Conservation (phyloP, 1,140 invertebrate genomes). For the Popillia japonica region DNA sequence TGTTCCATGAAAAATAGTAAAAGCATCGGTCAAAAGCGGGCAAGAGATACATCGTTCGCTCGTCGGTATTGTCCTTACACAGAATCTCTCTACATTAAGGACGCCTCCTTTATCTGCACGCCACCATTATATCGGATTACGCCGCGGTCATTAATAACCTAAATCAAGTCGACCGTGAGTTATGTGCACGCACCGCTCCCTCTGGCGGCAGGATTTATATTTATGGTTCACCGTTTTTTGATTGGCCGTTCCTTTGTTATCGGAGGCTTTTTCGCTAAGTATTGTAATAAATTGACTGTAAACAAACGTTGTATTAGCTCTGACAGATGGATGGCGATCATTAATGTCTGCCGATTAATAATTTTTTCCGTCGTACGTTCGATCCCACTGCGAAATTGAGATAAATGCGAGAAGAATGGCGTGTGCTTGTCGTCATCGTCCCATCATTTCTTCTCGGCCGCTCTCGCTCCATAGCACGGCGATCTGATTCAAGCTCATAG, state of each 20-base stretch:
- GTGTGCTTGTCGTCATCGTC: not conserved
- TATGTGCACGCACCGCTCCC: constrained; percentile 40
- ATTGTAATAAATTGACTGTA: constrained; percentile 35
- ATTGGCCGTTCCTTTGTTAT: constrained; percentile 33
- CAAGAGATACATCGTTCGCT: constrained; percentile 16
- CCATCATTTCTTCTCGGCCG: not conserved
- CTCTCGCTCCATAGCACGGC: not conserved
- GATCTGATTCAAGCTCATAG: not conserved
- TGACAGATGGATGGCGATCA: constrained; percentile 34
- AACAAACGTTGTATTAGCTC: constrained; percentile 29
- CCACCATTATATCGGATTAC: constrained; percentile 43
- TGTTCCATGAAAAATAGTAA: not conserved
- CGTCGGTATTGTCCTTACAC: constrained; percentile 38
- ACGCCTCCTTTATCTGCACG: constrained; percentile 41
- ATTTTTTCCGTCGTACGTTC: constrained; percentile 27
- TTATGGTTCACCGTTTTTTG: constrained; percentile 32
- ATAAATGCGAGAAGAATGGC: constrained; percentile 19
- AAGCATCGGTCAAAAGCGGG: not conserved
- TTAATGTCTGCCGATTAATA: constrained; percentile 31
- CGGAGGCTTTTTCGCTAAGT: constrained; percentile 34
- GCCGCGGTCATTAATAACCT: constrained; percentile 41
- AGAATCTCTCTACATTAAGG: constrained; percentile 40
- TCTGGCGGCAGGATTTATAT: constrained; percentile 34
- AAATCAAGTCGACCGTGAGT: constrained; percentile 40
- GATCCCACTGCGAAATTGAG: constrained; percentile 23